These are phyloP conservation scores for Laterallus jamaicensis DNA, from an alignment of 2,113 vertebrate genomes.

Conservation along the genomic window DNA sequence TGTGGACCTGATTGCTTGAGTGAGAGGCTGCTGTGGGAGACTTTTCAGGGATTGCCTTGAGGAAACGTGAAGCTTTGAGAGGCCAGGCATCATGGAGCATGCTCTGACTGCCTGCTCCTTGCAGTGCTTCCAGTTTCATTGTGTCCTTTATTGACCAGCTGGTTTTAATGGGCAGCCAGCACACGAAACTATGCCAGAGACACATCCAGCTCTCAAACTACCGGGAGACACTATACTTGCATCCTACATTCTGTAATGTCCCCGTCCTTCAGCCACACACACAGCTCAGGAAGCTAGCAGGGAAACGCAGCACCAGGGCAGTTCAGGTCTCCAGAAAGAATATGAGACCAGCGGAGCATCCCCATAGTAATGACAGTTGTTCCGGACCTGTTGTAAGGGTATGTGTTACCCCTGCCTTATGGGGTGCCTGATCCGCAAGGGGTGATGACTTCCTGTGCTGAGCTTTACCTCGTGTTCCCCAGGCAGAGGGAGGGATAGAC, in stretches of 20 bases:
- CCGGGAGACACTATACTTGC: not conserved
- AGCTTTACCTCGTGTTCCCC: not conserved
- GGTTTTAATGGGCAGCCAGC: not conserved
- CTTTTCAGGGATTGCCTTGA: not conserved
- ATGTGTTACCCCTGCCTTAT: not conserved
- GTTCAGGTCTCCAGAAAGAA: not conserved
- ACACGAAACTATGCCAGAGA: not conserved
- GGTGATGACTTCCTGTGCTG: accelerated
- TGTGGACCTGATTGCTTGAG: not conserved
- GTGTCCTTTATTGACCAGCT: not conserved
- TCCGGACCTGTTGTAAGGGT: not conserved
- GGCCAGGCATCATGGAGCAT: not conserved
- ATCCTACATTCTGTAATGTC: accelerated
- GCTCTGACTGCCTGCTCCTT: not conserved
- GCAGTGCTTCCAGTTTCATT: not conserved
- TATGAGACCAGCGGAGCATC: not conserved
- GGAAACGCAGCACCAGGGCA: not conserved
- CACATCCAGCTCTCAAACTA: not conserved
- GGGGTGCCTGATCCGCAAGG: not conserved
- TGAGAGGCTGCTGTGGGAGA: not conserved
- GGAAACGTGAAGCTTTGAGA: not conserved
- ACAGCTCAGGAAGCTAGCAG: not conserved
- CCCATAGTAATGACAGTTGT: not conserved
- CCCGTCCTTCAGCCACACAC: not conserved
- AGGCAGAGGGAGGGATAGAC: not conserved